Evolutionary conservation across 2,888 invertebrate genomes (phyloP).

Genomic region (Dascillus cervinus): DNA sequence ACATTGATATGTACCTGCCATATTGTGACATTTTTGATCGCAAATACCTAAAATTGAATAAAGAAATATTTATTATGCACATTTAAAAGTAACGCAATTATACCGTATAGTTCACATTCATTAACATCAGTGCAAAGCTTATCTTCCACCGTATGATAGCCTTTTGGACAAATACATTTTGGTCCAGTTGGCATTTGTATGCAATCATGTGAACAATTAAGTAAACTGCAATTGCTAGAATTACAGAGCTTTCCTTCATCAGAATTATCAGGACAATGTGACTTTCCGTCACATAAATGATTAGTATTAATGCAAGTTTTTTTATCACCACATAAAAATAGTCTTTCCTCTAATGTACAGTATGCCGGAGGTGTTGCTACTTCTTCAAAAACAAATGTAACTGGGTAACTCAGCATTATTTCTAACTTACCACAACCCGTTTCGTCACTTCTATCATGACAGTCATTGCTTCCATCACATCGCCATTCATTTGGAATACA

Average conservation of each 20-base stretch:
- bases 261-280: slow-evolving; percentile 54
- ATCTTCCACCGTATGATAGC: slow-evolving; percentile 36
- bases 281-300: slow-evolving; percentile 48
- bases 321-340: slow-evolving; percentile 49
- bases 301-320: slow-evolving; percentile 47
- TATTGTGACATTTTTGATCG: slow-evolving; percentile 61
- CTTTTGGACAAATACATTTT: slow-evolving; percentile 51
- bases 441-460: slow-evolving; percentile 51
- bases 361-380: slow-evolving; percentile 24
- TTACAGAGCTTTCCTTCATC: slow-evolving; percentile 50
- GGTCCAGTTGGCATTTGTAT: slow-evolving; percentile 45
- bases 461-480: slow-evolving; percentile 52
- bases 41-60: slow-evolving; percentile 43
- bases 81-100: slow-evolving; percentile 7
- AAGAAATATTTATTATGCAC: not conserved
- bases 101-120: slow-evolving; percentile 56
- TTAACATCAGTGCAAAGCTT: slow-evolving; percentile 52
- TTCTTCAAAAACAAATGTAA: not conserved
- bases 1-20: slow-evolving; percentile 52
- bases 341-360: slow-evolving; percentile 44
- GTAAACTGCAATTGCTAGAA: slow-evolving; percentile 26
- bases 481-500: slow-evolving; percentile 48
- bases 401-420: not conserved
- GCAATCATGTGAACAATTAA: slow-evolving; percentile 41
- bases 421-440: slow-evolving; percentile 44